Base-by-base conservation (phyloP, 2,888 invertebrate species). In the Tholera decimalis region DNA sequence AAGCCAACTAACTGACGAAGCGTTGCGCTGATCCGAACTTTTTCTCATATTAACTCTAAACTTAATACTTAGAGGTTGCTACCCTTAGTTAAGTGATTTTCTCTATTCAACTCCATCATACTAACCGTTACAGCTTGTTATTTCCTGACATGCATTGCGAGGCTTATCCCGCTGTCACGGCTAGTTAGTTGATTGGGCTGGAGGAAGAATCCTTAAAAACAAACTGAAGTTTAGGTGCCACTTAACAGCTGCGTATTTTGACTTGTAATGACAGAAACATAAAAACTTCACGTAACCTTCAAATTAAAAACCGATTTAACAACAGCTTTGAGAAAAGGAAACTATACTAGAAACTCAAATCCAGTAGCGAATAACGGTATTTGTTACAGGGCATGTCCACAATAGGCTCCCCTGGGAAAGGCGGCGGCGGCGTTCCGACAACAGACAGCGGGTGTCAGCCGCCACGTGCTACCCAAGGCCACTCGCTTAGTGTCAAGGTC, bases 381-480 rank as follows among this genome's bases (percentile, higher is more conserved):
- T 85, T 86, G 82, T 89, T 82, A 82, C 82, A 75, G 79, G 91
- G 91, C 88, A 86, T 92, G 90, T 95, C 95, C 94, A 94, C 90
- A 91, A 88, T 92, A 93, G 91, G 88, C 93, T 95, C 94, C 94
- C 95, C 89, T 93, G 95, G 95, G 95, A 94, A 95, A 95, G 94
- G 93, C 95, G 93, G 93, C 92, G 93, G 91, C 95, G 95, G 94
- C 94, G 94, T 92, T 93, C 94, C 94, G 93, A 94, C 95, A 93
- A 94, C 94, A 95, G 95, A 93, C 93, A 94, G 93, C 95, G 94
- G 93, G 94, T 93, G 95, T 95, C 95, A 94, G 95, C 93, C 92
- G 94, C 94, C 95, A 95, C 95, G 95, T 95, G 95, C 94, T 94
- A 93, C 94, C 95, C 95, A 95, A 95, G 94, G 95, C 94, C 95